phyloP scores from a whole-genome alignment of 2,888 invertebrate species.

The Dryadula phaetusa region DNA sequence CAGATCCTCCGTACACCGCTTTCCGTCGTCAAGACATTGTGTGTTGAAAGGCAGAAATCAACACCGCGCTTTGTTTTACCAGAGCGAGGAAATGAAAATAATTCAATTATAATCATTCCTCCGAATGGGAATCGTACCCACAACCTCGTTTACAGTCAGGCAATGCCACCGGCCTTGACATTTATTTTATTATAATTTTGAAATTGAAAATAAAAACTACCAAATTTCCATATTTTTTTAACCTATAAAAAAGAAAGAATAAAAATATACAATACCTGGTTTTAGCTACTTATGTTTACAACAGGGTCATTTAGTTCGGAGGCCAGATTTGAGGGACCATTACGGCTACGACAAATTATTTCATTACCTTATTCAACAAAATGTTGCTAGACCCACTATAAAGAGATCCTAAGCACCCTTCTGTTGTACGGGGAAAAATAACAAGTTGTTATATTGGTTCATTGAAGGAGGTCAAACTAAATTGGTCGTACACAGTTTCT shows the following conservation, averaged over 20 bases:
- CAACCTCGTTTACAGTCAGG: too few species aligned
- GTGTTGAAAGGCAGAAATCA: too few species aligned
- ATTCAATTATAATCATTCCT: too few species aligned
- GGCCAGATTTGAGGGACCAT: constrained; percentile 59
- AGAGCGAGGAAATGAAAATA: too few species aligned
- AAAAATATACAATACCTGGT: constrained; percentile 1
- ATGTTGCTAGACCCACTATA: constrained; percentile 48
- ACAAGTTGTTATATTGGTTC: constrained; percentile 41
- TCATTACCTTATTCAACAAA: constrained; percentile 61
- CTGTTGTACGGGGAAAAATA: constrained; percentile 32
- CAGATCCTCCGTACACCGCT: too few species aligned
- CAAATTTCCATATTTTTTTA: too few species aligned
- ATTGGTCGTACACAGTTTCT: constrained; percentile 43
- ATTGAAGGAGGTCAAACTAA: constrained; percentile 42
- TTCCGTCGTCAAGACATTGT: too few species aligned
- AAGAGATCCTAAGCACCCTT: constrained; percentile 43
- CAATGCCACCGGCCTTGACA: too few species aligned
- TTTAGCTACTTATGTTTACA: constrained; percentile 49
- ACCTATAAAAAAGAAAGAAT: background rate
- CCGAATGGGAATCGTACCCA: too few species aligned
- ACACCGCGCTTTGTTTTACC: too few species aligned
- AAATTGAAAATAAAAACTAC: too few species aligned
- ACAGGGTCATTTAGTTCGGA: constrained; percentile 53
- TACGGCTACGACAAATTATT: constrained; percentile 62
- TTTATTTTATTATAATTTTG: too few species aligned